Evolutionary conservation across 2,113 vertebrate species (phyloP).

Genomic region (Ardeotis arabs): DNA sequence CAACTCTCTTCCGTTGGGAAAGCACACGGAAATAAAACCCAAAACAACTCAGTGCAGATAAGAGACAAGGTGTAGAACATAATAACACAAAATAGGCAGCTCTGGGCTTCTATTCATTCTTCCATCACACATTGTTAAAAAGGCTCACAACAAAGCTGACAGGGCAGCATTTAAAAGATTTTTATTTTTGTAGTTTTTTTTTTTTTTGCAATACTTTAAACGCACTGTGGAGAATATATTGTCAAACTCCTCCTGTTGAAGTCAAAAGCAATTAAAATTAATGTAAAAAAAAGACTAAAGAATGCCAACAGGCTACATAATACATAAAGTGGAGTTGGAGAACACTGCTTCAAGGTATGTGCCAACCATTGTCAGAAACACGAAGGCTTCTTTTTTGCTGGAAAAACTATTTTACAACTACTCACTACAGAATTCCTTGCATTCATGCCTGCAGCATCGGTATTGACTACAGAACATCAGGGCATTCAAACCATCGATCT

Average conservation of each 20-base stretch:
- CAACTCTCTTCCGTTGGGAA: neutral
- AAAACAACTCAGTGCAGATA: neutral
- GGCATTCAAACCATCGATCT: neutral
- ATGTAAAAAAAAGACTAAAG: neutral
- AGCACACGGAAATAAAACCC: neutral
- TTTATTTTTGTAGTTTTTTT: neutral
- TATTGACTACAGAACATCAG: neutral
- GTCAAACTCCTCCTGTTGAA: neutral
- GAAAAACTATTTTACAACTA: neutral
- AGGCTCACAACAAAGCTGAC: neutral
- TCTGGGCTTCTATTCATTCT: neutral
- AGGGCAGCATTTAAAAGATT: neutral
- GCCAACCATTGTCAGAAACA: neutral
- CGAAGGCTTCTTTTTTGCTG: neutral
- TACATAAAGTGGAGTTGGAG: accelerated
- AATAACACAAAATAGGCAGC: neutral
- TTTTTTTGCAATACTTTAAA: neutral
- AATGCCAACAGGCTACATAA: neutral
- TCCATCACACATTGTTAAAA: neutral
- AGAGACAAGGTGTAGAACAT: neutral
- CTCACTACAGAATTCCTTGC: neutral
- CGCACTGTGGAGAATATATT: neutral
- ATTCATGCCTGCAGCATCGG: neutral
- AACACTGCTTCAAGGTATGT: neutral
- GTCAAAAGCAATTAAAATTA: neutral